These are phyloP conservation scores for Mugil cephalus DNA, from an alignment of 2,113 vertebrate genomes.

Conservation along the genomic window DNA sequence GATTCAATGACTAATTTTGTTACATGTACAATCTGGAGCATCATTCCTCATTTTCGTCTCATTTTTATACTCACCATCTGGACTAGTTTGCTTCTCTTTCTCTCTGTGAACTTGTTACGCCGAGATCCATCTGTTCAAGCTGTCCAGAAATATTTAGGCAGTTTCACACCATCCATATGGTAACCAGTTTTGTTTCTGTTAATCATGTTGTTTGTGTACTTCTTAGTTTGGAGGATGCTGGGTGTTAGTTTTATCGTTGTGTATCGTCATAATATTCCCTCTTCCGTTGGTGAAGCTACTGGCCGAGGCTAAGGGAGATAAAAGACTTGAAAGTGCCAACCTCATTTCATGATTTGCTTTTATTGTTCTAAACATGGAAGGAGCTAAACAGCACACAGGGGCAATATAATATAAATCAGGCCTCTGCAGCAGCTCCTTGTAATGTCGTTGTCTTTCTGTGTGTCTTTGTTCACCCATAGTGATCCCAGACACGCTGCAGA, in stretches of 20 bases:
- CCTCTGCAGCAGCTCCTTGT: slow-evolving; percentile 26
- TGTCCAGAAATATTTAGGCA: neutral
- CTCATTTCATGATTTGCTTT: slow-evolving; percentile 23
- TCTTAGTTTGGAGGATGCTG: neutral
- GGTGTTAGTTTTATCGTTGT: slow-evolving; percentile 19
- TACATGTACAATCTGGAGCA: slow-evolving; percentile 13
- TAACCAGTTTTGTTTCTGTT: neutral
- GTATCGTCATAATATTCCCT: slow-evolving; percentile 11
- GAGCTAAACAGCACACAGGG: slow-evolving; percentile 3
- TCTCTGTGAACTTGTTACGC: neutral
- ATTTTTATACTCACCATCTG: slow-evolving; percentile 28
- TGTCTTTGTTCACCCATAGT: slow-evolving; percentile 77
- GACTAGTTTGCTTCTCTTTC: slow-evolving; percentile 14
- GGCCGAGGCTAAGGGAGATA: slow-evolving; percentile 10
- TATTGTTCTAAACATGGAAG: slow-evolving; percentile 47
- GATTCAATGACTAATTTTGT: slow-evolving; percentile 12
- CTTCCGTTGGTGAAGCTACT: slow-evolving; percentile 20
- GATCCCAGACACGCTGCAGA: slow-evolving; percentile 87
- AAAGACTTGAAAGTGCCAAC: slow-evolving; percentile 13
- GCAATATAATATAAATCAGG: slow-evolving; percentile 30
- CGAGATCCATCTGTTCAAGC: slow-evolving; percentile 6
- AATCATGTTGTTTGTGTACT: neutral
- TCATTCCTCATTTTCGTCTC: neutral
- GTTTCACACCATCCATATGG: neutral
- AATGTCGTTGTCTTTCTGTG: slow-evolving; percentile 39